Base-by-base conservation (phyloP, 2,113 vertebrate genomes). In the Fregetta grallaria region DNA sequence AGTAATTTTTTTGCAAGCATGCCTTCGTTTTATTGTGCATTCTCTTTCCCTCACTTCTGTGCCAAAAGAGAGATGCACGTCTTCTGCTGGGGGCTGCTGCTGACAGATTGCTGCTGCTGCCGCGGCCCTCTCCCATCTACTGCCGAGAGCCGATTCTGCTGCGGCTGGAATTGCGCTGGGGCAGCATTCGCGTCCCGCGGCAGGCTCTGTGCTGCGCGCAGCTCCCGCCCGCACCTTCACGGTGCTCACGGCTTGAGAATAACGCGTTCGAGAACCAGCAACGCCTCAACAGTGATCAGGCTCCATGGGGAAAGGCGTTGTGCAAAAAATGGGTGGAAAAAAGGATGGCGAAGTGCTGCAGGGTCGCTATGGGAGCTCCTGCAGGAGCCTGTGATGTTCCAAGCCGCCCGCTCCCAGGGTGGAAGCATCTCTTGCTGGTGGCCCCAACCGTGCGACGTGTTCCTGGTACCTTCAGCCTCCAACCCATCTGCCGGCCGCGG, bases 1-100 rank as follows among this genome's bases (percentile, higher is more conserved):
- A 71, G 91, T 90, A 36, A 91, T 91, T 92, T 95, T 95, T 96
- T 88, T 84, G 75, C 4, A 50, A 95, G 92, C 67, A 40, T 86
- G 96, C 75, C 84, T 80, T 71, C n/a, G 2, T 93, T 95, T 87
- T 94, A 52, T 91, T 21, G 15, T 58, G 49, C 32, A 15, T 44
- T 81, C 76, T 70, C 68, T 81, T 67, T 32, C 58, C 42, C 30
- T 44, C 15, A 11, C 70, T 81, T 44, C 32, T 74, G 3, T 85
- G 79, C 88, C 70, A 73, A 45, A 36, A 71, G 88, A 79, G 40
- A 45, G 44, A 62, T 44, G 47, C 13, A 2, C 15, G 5, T n/a
- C 68, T 61, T 8, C 74, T 50, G 44, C 26, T 10, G 13, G 67
- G 59, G 62, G 40, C 58, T n/a, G 58, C 76, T 9, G 30, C 81